A percentile compares a stretch with the other conserved stretches of the same genome.
phyloP scores from a whole-genome alignment of 2,797 vertebrate species.

The Phrynocephalus guinanensis region DNA sequence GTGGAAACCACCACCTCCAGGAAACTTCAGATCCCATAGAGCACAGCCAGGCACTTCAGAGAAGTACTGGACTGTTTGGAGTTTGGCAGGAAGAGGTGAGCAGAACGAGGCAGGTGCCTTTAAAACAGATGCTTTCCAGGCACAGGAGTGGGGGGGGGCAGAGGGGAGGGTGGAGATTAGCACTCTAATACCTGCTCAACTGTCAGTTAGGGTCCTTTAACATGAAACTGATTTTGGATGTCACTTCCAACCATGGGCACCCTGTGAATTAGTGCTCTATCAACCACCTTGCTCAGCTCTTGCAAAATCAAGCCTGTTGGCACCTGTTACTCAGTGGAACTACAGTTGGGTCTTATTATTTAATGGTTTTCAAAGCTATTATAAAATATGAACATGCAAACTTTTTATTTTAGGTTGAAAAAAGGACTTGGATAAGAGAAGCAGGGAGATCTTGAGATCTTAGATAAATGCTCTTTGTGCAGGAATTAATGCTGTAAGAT shows the following conservation, averaged over 20 bases:
- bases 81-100: conserved; percentile 11
- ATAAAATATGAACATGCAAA: conserved; percentile 2
- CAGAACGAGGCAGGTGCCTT: background rate
- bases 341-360: conserved; percentile 70
- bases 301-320: no score
- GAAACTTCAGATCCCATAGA: conserved; percentile 79
- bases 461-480: background rate
- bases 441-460: conserved; percentile 21
- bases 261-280: no score
- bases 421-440: conserved; percentile 34
- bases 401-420: conserved; percentile 30
- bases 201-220: conserved; percentile 68
- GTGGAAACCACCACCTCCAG: conserved; percentile 78
- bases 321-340: no score
- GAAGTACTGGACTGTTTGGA: conserved; percentile 45
- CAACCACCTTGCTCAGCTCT: no score
- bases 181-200: conserved; percentile 62
- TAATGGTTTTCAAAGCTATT: conserved; percentile 78
- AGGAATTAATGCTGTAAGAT: no score
- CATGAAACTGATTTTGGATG: conserved; percentile 64
- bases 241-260: no score
- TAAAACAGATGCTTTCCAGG: conserved; percentile 45
- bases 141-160: conserved; percentile 36
- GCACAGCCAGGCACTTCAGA: conserved; percentile 78
- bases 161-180: no score